Evolutionary conservation across 2,797 vertebrate genomes (phyloP).

Genomic region (Sebastes baramenuke): DNA sequence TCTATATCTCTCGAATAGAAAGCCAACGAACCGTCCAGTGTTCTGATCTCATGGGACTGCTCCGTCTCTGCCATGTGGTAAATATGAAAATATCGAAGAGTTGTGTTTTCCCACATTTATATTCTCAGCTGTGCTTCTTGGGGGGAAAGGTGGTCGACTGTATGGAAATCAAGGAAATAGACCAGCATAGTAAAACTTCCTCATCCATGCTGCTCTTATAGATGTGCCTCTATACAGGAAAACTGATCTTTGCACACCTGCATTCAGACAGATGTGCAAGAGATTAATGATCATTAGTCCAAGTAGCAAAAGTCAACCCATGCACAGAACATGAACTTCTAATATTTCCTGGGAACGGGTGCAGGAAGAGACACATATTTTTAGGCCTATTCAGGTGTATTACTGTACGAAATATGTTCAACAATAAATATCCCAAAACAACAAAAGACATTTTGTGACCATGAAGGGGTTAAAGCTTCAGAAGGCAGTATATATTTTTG

Average conservation of each 20-base stretch:
- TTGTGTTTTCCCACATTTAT: neutral
- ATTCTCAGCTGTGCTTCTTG: neutral
- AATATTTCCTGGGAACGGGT: neutral
- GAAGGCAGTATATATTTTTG: no score
- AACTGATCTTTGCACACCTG: no score
- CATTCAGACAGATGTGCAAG: neutral
- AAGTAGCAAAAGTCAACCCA: neutral
- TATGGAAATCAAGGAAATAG: constrained; percentile 8
- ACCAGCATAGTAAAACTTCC: neutral
- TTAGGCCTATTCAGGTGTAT: neutral
- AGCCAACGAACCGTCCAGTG: constrained; percentile 1
- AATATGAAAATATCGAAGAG: neutral
- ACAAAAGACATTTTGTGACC: neutral
- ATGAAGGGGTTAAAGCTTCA: no score
- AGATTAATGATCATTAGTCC: neutral
- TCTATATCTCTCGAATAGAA: constrained; percentile 19
- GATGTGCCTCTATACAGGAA: no score
- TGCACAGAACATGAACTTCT: neutral
- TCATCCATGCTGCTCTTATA: neutral
- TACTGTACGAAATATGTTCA: neutral
- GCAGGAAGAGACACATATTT: neutral
- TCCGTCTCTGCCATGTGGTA: constrained; percentile 1
- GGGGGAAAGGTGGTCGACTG: neutral
- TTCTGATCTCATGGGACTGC: constrained; percentile 8
- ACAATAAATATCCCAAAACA: neutral